Evolutionary conservation across 2,797 vertebrate species (phyloP).

Genomic region (Adrianichthys oophorus): DNA sequence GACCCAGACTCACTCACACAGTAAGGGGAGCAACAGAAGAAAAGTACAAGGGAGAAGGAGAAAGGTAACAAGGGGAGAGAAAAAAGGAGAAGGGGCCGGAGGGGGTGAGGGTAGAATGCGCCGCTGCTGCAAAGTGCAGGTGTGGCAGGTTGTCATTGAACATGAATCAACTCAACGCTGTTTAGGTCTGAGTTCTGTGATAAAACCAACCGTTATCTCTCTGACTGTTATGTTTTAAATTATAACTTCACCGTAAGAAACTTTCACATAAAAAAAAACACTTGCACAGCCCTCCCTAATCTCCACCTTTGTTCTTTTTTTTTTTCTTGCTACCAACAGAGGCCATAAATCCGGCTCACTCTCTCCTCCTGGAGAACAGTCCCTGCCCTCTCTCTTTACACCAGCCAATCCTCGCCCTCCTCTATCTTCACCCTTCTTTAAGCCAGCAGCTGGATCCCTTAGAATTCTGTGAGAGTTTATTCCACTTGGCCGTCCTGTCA

Average conservation of each 20-base stretch:
- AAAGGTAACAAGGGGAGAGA: conserved; percentile 68
- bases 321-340: conserved; percentile 23
- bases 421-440: conserved; percentile 51
- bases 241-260: conserved; percentile 25
- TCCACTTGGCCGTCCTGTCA: conserved; percentile 73
- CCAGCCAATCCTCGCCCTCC: conserved; percentile 57
- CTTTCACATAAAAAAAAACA: conserved; percentile 23
- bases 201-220: conserved; percentile 7
- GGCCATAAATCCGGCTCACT: conserved; percentile 49
- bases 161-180: conserved; percentile 15
- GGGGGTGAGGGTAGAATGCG: conserved; percentile 40
- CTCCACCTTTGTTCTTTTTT: conserved; percentile 40
- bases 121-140: conserved; percentile 56
- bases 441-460: conserved; percentile 64
- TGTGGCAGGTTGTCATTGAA: conserved; percentile 41
- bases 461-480: conserved; percentile 74
- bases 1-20: conserved; percentile 77
- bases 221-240: conserved; percentile 4
- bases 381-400: conserved; percentile 51
- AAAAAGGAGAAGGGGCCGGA: conserved; percentile 49
- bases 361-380: conserved; percentile 44
- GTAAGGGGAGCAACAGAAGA: conserved; percentile 70
- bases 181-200: conserved; percentile 10
- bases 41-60: conserved; percentile 57
- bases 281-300: conserved; percentile 16